Conservation (phyloP, 2,797 vertebrate genomes). For the Helostoma temminkii region DNA sequence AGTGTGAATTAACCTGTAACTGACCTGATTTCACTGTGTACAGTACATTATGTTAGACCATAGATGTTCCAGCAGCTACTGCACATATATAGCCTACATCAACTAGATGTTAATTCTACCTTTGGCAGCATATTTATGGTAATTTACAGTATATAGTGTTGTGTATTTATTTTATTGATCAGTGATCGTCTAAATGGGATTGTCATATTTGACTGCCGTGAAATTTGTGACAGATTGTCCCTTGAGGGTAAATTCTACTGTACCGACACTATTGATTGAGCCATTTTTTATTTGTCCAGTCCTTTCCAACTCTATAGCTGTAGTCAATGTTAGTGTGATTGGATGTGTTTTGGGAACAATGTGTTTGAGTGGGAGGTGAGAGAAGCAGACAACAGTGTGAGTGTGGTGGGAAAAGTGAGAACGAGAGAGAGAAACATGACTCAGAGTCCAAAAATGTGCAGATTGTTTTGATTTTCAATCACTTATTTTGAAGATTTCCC, state of each 20-base stretch:
- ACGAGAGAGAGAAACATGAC: neutral
- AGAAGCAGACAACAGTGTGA: neutral
- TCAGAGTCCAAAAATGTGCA: neutral
- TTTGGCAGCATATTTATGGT: too few relatives aligned
- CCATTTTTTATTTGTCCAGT: neutral
- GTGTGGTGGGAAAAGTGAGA: too few relatives aligned
- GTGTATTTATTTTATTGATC: too few relatives aligned
- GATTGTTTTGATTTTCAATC: neutral
- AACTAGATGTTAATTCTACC: too few relatives aligned
- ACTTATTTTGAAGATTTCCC: neutral
- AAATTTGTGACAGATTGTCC: neutral
- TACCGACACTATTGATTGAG: neutral
- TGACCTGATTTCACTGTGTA: too few relatives aligned
- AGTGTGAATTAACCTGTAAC: too few relatives aligned
- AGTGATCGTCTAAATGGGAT: too few relatives aligned
- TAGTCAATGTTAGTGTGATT: neutral
- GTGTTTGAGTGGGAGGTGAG: neutral
- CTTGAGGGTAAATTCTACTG: neutral
- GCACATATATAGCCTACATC: too few relatives aligned
- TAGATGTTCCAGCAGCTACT: too few relatives aligned
- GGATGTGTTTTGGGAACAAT: neutral
- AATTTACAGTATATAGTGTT: too few relatives aligned
- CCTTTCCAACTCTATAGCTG: neutral
- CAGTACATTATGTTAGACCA: too few relatives aligned
- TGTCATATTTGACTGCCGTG: too few relatives aligned